Percentiles rank a stretch among this genome's conserved stretches.
These are phyloP conservation scores for Melanophora roralis DNA, from an alignment of 2,888 invertebrate genomes.

Conservation along the genomic window DNA sequence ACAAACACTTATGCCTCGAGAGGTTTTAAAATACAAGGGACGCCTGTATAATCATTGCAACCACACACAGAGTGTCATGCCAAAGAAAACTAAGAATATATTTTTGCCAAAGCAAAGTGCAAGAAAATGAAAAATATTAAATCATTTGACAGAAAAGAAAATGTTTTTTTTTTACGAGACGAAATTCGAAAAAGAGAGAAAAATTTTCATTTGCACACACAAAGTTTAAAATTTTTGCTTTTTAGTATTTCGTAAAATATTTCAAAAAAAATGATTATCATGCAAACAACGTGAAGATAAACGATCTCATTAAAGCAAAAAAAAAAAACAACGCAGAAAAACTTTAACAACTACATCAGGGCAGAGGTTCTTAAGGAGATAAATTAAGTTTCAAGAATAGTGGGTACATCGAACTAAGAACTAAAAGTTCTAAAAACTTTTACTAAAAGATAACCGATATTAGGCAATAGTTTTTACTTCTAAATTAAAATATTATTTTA, in stretches of 20 bases:
- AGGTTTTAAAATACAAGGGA: conserved; percentile 18
- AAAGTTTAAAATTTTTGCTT: neutral
- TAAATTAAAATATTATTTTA: too few species aligned
- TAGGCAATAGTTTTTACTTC: too few species aligned
- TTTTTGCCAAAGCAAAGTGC: neutral
- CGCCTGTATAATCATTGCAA: conserved; percentile 41
- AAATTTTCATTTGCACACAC: neutral
- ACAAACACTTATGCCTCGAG: neutral
- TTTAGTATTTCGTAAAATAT: conserved; percentile 33
- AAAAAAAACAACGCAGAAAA: conserved; percentile 12
- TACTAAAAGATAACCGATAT: too few species aligned
- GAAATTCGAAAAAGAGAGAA: conserved; percentile 12
- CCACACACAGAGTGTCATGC: conserved; percentile 49
- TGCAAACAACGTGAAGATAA: conserved; percentile 52
- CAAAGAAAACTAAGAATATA: neutral
- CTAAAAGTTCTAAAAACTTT: too few species aligned
- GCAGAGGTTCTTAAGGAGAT: conserved; percentile 18
- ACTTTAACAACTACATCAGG: neutral
- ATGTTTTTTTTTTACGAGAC: neutral
- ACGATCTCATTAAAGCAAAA: conserved; percentile 57
- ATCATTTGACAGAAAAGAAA: neutral
- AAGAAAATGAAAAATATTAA: conserved; percentile 16
- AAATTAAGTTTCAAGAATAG: too few species aligned
- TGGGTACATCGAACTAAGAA: too few species aligned
- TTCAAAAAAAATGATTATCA: conserved; percentile 54